Evolutionary conservation across 2,113 vertebrate species (phyloP).

Genomic region (Catharus minimus): DNA sequence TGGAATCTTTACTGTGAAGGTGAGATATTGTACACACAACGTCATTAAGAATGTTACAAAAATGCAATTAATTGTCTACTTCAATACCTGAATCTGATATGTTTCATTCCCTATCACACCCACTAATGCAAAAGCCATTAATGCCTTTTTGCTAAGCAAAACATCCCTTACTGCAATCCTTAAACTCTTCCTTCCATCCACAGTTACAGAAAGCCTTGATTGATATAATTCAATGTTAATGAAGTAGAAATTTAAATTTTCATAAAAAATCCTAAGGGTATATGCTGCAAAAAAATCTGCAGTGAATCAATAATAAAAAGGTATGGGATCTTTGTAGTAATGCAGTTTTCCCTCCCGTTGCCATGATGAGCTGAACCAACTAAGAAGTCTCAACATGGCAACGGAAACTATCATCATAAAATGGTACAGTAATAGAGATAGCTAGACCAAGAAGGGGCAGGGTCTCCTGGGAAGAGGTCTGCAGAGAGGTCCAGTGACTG

Average conservation of each 20-base stretch:
- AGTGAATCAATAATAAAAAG: conserved; percentile 79
- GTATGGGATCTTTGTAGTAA: conserved; percentile 79
- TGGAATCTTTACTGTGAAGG: not conserved
- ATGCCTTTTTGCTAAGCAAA: conserved; percentile 45
- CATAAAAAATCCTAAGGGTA: conserved; percentile 69
- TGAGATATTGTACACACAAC: conserved; percentile 6
- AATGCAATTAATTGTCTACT: conserved; percentile 50
- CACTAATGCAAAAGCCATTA: conserved; percentile 46
- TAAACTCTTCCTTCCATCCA: conserved; percentile 90
- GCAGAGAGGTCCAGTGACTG: conserved; percentile 98
- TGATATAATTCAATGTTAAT: conserved; percentile 75
- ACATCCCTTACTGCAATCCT: conserved; percentile 53
- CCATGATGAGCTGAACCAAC: conserved; percentile 81
- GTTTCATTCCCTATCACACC: conserved; percentile 56
- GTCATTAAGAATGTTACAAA: conserved; percentile 19
- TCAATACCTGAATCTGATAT: conserved; percentile 69
- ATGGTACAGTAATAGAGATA: conserved; percentile 99
- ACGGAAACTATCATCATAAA: conserved; percentile 99
- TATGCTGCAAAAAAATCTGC: conserved; percentile 90
- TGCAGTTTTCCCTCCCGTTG: conserved; percentile 91
- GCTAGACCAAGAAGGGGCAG: conserved; percentile 98
- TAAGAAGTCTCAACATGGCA: conserved; percentile 80
- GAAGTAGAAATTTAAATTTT: conserved; percentile 75
- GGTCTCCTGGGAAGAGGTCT: conserved; percentile 99
- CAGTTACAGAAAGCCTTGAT: conserved; percentile 88